phyloP scores from a whole-genome alignment of 92 coral and sea anemone genomes.

The Parazoanthus swiftii region DNA sequence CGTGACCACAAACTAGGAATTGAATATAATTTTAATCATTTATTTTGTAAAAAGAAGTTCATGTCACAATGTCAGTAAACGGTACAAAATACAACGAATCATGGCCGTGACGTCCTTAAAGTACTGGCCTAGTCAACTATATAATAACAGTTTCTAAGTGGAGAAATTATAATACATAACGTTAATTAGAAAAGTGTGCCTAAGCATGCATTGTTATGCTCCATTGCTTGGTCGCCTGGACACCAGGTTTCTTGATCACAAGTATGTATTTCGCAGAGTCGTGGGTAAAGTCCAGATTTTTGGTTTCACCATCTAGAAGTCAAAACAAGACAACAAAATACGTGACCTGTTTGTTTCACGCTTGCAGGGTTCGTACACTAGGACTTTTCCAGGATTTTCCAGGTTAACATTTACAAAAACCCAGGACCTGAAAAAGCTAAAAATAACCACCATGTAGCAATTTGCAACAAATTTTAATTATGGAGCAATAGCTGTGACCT shows the following conservation, averaged over 20 bases:
- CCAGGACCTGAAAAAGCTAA: no score
- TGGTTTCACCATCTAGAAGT: constrained; percentile 64
- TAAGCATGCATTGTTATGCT: constrained; percentile 87
- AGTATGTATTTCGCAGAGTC: constrained; percentile 66
- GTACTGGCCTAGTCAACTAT: constrained; percentile 1
- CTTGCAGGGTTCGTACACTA: no score
- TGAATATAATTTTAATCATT: no score
- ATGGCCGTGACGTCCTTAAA: neutral
- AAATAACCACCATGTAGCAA: no score
- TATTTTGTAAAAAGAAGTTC: constrained; percentile 6
- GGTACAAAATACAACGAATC: constrained; percentile 5
- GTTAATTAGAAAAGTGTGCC: neutral
- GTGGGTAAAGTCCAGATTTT: constrained; percentile 70
- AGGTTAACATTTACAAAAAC: no score
- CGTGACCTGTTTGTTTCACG: neutral
- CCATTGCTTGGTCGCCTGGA: constrained; percentile 92
- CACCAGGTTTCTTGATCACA: constrained; percentile 95
- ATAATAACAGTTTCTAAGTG: neutral
- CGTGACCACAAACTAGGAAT: neutral
- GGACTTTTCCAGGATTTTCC: no score
- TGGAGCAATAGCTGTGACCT: no score
- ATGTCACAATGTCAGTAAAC: neutral
- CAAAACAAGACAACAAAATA: neutral
- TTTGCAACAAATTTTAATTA: no score
- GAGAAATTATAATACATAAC: neutral